A percentile compares a stretch with the other conserved stretches of the same genome.
phyloP scores from a whole-genome alignment of 2,888 invertebrate species.

The Cosmopolites sordidus region DNA sequence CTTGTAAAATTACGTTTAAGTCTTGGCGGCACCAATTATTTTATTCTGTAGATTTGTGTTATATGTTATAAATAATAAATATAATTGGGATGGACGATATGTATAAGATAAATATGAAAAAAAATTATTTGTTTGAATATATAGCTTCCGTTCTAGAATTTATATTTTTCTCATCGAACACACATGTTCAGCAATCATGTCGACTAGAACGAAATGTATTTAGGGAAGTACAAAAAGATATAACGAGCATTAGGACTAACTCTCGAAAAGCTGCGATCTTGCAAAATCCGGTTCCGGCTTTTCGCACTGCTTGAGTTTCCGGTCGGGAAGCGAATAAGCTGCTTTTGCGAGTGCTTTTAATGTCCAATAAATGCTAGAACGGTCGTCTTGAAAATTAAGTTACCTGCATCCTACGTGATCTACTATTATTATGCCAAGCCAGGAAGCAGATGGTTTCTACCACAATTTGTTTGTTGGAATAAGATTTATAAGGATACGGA shows the following conservation, averaged over 20 bases:
- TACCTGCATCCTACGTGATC: conserved; percentile 34
- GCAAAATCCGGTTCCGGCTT: conserved; percentile 20
- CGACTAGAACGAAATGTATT: not conserved
- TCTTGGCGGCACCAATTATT: too few relatives aligned
- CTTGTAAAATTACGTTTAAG: too few relatives aligned
- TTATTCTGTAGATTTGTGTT: too few relatives aligned
- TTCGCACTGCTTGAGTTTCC: conserved; percentile 23
- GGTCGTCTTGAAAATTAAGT: conserved; percentile 35
- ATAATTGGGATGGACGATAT: too few relatives aligned
- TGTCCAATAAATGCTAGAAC: conserved; percentile 18
- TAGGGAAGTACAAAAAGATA: not conserved
- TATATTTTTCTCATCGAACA: too few relatives aligned
- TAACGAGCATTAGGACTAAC: not conserved
- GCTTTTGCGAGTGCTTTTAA: conserved; percentile 18
- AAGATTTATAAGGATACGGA: not conserved
- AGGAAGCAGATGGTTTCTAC: conserved; percentile 4
- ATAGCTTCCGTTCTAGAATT: too few relatives aligned
- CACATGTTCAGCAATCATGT: too few relatives aligned
- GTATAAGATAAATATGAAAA: too few relatives aligned
- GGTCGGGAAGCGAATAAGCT: conserved; percentile 31
- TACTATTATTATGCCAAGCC: not conserved
- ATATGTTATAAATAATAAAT: too few relatives aligned
- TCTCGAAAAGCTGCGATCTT: conserved; percentile 15
- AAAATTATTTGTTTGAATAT: too few relatives aligned
- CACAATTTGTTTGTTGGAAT: not conserved